These are phyloP conservation scores for Synergus umbraculus DNA, from an alignment of 2,888 invertebrate species.

Conservation along the genomic window DNA sequence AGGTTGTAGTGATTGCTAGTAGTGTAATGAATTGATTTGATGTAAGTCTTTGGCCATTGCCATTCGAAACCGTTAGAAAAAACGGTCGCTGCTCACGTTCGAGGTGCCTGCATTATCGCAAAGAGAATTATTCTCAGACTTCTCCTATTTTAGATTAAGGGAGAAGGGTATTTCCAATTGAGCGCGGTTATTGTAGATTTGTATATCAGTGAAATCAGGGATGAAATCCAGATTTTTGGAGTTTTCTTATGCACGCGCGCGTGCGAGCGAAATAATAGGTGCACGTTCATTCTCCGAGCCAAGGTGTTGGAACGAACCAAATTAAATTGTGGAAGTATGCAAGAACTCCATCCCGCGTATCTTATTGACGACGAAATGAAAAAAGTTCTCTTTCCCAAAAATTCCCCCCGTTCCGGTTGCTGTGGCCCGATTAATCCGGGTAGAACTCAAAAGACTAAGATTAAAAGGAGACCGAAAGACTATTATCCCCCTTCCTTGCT, in stretches of 20 bases:
- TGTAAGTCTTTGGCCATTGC: constrained; percentile 16
- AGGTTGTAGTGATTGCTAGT: constrained; percentile 88
- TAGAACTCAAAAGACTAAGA: constrained; percentile 53
- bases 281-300: constrained; percentile 53
- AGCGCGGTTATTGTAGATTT: constrained; percentile 40
- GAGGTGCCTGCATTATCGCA: constrained; percentile 35
- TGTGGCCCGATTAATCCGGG: constrained; percentile 35
- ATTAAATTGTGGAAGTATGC: constrained; percentile 15
- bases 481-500: constrained; percentile 64
- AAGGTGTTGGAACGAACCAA: constrained; percentile 54
- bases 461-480: constrained; percentile 56
- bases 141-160: constrained; percentile 36
- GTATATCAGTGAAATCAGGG: constrained; percentile 41
- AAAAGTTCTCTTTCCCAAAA: not conserved
- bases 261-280: constrained; percentile 50
- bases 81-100: constrained; percentile 41
- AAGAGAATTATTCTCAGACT: constrained; percentile 30
- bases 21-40: constrained; percentile 63
- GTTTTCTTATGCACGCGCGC: constrained; percentile 20
- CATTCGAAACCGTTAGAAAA: constrained; percentile 22
- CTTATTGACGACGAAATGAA: constrained; percentile 23
- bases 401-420: constrained; percentile 9
- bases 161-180: constrained; percentile 17
- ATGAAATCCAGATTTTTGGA: constrained; percentile 36
- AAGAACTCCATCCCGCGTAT: constrained; percentile 2